These are phyloP conservation scores for Haplotaxodon microlepis DNA, from an alignment of 2,113 vertebrate species.

Conservation along the genomic window DNA sequence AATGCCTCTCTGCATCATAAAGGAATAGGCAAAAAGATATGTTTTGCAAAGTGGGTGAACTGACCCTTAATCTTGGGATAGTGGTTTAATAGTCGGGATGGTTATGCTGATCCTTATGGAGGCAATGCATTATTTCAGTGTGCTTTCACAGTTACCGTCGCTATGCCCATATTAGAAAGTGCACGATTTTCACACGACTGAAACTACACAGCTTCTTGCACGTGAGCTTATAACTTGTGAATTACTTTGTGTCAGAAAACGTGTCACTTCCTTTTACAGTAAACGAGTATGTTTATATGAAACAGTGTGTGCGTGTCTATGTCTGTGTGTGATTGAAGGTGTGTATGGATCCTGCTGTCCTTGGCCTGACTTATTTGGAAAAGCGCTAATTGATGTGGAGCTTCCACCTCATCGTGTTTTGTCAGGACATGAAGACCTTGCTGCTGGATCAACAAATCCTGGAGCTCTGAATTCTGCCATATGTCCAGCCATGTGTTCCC, in stretches of 20 bases:
- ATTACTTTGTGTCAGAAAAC: constrained; percentile 19
- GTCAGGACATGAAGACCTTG: constrained; percentile 42
- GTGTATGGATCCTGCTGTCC: background rate
- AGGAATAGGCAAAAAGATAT: background rate
- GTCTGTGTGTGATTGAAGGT: background rate
- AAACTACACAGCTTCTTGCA: background rate
- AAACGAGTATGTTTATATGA: background rate
- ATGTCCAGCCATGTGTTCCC: constrained; percentile 53
- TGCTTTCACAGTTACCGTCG: background rate
- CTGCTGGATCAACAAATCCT: constrained; percentile 48
- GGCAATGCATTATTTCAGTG: background rate
- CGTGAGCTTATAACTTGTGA: background rate
- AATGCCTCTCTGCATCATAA: background rate
- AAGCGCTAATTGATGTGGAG: constrained; percentile 41
- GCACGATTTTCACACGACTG: background rate
- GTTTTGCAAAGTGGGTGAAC: background rate
- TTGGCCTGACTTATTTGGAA: constrained; percentile 17
- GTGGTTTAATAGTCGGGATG: accelerated
- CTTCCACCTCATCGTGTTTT: constrained; percentile 41
- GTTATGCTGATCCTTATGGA: background rate
- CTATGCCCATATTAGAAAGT: background rate
- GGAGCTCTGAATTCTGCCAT: constrained; percentile 53
- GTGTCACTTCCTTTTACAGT: constrained; percentile 10
- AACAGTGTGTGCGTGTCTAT: background rate
- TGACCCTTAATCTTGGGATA: background rate